A percentile compares a stretch with the other conserved stretches of the same genome.
phyloP scores from a whole-genome alignment of 1,140 invertebrate genomes.

The Kradibia gibbosae region DNA sequence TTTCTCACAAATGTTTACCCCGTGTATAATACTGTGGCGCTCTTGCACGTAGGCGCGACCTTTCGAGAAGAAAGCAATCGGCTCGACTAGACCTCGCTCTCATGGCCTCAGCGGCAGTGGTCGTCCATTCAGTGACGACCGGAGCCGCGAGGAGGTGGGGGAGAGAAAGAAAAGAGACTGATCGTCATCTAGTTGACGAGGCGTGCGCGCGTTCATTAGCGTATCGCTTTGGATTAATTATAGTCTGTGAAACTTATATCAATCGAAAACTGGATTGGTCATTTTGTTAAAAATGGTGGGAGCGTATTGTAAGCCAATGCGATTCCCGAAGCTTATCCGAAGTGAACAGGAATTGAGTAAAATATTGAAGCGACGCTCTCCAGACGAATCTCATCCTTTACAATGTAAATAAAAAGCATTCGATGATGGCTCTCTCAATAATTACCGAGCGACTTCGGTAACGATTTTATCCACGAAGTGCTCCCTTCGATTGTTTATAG shows the following conservation, averaged over 20 bases:
- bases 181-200: slow-evolving; percentile 14
- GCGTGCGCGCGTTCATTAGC: slow-evolving; percentile 16
- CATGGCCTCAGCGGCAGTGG: slow-evolving; percentile 5
- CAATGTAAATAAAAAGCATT: too few species aligned
- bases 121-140: slow-evolving; percentile 13
- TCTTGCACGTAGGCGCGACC: slow-evolving; percentile 28
- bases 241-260: slow-evolving; percentile 1
- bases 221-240: slow-evolving; percentile 19
- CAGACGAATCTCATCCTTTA: too few species aligned
- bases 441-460: too few species aligned
- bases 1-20: slow-evolving; percentile 11
- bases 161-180: slow-evolving; percentile 10
- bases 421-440: too few species aligned
- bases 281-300: background rate
- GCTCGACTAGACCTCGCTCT: slow-evolving; percentile 35
- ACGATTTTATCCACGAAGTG: too few species aligned
- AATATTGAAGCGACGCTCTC: too few species aligned
- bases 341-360: background rate
- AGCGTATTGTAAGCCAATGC: background rate
- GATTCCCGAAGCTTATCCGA: background rate
- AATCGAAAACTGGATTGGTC: background rate
- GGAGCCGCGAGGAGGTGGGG: background rate
- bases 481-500: too few species aligned
- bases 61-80: slow-evolving; percentile 43
- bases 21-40: background rate